Evolutionary conservation across 30 jellyfish, hydroid and myxozoan genomes (phyloP).

Genomic region (Aurelia aurita): DNA sequence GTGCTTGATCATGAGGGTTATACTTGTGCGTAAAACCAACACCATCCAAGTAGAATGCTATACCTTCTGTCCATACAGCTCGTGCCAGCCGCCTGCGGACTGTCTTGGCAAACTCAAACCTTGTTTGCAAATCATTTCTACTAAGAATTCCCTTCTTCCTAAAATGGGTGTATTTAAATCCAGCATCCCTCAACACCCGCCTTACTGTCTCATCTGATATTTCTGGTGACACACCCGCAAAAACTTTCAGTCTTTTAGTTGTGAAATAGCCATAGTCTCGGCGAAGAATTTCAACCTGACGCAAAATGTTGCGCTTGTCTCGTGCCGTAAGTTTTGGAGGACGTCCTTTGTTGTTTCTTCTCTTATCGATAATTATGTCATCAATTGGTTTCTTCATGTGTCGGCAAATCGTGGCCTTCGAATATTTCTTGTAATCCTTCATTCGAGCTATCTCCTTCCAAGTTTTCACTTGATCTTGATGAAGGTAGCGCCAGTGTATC

Average conservation of each 20-base stretch:
- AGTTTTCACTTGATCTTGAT: conserved; percentile 18
- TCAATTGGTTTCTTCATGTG: conserved; percentile 44
- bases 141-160: conserved; percentile 33
- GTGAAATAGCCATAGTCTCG: conserved; percentile 40
- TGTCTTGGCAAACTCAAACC: conserved; percentile 30
- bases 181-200: conserved; percentile 14
- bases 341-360: conserved; percentile 51
- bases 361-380: conserved; percentile 23
- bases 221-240: conserved; percentile 29
- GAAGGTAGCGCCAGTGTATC: conserved; percentile 66
- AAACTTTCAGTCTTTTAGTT: conserved; percentile 32
- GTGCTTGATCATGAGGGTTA: conserved; percentile 54
- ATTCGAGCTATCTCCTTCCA: too few species aligned
- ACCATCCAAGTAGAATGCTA: conserved; percentile 63
- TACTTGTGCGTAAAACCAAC: conserved; percentile 66
- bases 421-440: neutral
- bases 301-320: conserved; percentile 29
- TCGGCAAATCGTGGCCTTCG: conserved; percentile 54
- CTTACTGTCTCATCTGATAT: conserved; percentile 39
- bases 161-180: conserved; percentile 17
- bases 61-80: conserved; percentile 18
- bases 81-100: conserved; percentile 5
- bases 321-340: conserved; percentile 38
- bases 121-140: neutral
- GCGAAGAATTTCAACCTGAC: conserved; percentile 10